A percentile compares a stretch with the other conserved stretches of the same genome.
These are phyloP conservation scores for Atherinosoma microstoma DNA, from an alignment of 2,797 vertebrate genomes.

Conservation along the genomic window DNA sequence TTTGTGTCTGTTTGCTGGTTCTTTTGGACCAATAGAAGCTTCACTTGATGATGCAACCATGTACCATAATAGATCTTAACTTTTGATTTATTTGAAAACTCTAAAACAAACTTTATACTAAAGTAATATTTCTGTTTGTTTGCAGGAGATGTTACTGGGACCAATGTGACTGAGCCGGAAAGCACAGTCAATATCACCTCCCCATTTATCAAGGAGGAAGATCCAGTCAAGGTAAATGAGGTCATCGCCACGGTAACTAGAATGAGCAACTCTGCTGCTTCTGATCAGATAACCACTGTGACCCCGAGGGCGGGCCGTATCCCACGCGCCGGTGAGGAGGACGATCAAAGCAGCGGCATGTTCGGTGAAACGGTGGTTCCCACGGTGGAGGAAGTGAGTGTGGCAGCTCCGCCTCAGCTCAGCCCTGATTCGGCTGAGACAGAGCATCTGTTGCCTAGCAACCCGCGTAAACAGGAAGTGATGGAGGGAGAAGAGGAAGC, in stretches of 20 bases:
- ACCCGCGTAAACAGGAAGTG: constrained; percentile 35
- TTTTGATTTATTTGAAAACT: background rate
- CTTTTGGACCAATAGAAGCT: background rate
- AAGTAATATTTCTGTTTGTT: constrained; percentile 48
- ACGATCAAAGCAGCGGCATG: constrained; percentile 89
- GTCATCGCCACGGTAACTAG: constrained; percentile 47
- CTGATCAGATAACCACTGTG: constrained; percentile 43
- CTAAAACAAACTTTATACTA: background rate
- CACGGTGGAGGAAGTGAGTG: constrained; percentile 40
- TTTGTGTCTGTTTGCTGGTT: no score
- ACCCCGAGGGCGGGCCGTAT: constrained; percentile 61
- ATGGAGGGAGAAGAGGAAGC: constrained; percentile 49
- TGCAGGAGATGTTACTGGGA: constrained; percentile 68
- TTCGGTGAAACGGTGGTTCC: constrained; percentile 62
- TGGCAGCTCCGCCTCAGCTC: constrained; percentile 50
- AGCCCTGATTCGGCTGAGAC: constrained; percentile 80
- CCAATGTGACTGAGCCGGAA: constrained; percentile 67
- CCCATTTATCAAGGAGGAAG: constrained; percentile 61
- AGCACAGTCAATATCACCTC: constrained; percentile 66
- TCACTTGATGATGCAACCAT: background rate
- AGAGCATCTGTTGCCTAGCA: constrained; percentile 75
- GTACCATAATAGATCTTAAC: no score
- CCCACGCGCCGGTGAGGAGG: constrained; percentile 80
- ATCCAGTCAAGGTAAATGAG: constrained; percentile 61
- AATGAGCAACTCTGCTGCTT: constrained; percentile 52